Conservation (phyloP, 2,888 invertebrate species). For the Drosophila picticornis region DNA sequence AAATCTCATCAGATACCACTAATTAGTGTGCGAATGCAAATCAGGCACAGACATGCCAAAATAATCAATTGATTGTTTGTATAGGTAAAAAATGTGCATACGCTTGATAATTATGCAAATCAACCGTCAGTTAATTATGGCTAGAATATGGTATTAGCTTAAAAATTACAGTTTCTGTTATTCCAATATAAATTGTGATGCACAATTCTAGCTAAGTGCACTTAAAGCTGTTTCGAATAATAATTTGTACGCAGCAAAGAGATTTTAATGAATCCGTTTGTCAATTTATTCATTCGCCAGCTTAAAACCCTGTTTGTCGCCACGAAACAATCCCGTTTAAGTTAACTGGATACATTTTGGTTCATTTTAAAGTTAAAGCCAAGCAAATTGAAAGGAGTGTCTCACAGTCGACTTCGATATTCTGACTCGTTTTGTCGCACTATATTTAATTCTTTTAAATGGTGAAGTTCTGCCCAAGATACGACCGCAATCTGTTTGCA, state of each 20-base stretch:
- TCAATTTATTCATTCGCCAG: not conserved
- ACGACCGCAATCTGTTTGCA: constrained; percentile 74
- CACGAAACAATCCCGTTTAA: not conserved
- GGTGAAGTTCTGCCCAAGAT: constrained; percentile 53
- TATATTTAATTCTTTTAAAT: constrained; percentile 42
- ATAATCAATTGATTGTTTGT: constrained; percentile 29
- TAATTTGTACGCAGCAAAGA: not conserved
- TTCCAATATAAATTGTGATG: not conserved
- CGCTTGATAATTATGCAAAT: constrained; percentile 50
- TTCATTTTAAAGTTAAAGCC: not conserved
- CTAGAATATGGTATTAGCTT: constrained; percentile 14
- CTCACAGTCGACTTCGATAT: not conserved
- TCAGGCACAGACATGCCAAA: not conserved
- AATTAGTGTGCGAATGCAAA: constrained; percentile 29
- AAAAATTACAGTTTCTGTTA: constrained; percentile 16
- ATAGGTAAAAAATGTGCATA: constrained; percentile 46
- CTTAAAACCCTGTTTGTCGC: not conserved
- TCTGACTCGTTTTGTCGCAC: not conserved
- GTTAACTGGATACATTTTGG: not conserved
- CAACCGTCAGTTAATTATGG: constrained; percentile 38
- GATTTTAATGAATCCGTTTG: not conserved
- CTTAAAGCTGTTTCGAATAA: not conserved
- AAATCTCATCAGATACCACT: constrained; percentile 11
- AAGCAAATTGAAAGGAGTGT: constrained; percentile 1
- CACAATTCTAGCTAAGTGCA: not conserved